phyloP scores from a whole-genome alignment of 2,888 invertebrate species.

The Dysmachus trigonus region DNA sequence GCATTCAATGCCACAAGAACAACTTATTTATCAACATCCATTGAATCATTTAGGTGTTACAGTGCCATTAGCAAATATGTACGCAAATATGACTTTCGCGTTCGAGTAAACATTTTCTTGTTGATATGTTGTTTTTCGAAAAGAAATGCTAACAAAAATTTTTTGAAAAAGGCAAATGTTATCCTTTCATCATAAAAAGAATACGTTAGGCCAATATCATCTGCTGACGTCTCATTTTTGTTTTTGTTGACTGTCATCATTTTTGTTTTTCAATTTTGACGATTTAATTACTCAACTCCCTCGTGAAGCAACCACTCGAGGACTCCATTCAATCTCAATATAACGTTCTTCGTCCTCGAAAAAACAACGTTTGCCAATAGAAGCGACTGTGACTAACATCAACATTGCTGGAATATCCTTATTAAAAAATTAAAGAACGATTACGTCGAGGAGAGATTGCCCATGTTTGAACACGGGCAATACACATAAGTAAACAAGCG shows the following conservation, averaged over 20 bases:
- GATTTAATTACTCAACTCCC: not conserved
- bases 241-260: not conserved
- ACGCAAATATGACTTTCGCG: too few species aligned
- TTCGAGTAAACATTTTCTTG: not conserved
- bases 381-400: not conserved
- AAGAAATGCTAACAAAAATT: not conserved
- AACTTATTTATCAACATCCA: too few species aligned
- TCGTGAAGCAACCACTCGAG: not conserved
- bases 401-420: not conserved
- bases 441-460: not conserved
- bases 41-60: too few species aligned
- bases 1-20: too few species aligned
- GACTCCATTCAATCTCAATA: not conserved
- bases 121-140: not conserved
- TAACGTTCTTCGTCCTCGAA: not conserved
- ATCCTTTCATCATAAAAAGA: not conserved
- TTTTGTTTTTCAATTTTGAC: not conserved
- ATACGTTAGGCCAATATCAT: not conserved
- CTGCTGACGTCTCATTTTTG: not conserved
- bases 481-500: not conserved
- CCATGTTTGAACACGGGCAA: not conserved
- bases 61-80: too few species aligned
- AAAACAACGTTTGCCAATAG: not conserved
- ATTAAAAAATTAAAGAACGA: not conserved
- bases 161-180: not conserved